Percentiles rank a stretch among this genome's conserved stretches.
These are phyloP conservation scores for Psammodynastes pulverulentus DNA, from an alignment of 2,113 vertebrate species.

Conservation along the genomic window DNA sequence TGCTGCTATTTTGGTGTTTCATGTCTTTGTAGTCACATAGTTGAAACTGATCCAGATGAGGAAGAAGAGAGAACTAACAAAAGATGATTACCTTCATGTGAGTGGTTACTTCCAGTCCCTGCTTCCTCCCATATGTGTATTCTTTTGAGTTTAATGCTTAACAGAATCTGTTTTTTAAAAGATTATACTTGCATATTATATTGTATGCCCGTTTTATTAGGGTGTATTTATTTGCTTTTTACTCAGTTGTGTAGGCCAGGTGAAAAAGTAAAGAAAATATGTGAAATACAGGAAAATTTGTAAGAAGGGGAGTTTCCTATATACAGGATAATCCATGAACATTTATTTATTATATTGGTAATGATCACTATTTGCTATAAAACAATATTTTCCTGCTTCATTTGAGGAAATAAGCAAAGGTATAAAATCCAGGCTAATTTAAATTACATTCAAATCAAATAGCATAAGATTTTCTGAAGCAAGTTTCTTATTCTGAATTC, in stretches of 20 bases:
- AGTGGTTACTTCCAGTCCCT: neutral
- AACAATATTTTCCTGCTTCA: neutral
- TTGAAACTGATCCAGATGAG: slow-evolving; percentile 88
- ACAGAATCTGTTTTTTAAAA: slow-evolving; percentile 8
- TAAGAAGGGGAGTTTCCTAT: neutral
- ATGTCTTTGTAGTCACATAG: slow-evolving; percentile 86
- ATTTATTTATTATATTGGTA: neutral
- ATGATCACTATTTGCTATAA: neutral
- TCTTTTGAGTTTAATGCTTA: slow-evolving; percentile 18
- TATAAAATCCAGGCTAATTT: neutral
- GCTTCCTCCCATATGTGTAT: neutral
- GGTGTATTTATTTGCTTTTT: neutral
- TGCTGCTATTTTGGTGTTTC: slow-evolving; percentile 80
- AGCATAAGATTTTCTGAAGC: neutral
- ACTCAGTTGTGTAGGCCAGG: neutral
- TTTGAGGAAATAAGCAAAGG: neutral
- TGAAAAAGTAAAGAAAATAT: neutral
- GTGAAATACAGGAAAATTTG: neutral
- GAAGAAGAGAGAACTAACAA: slow-evolving; percentile 60
- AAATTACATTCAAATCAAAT: neutral
- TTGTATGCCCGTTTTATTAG: neutral
- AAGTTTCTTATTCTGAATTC: neutral
- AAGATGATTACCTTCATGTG: slow-evolving; percentile 58
- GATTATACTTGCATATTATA: neutral
- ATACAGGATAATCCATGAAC: neutral